A percentile compares a stretch with the other conserved stretches of the same genome.
phyloP scores from a whole-genome alignment of 1,140 invertebrate species.

The Drosophila melanica region DNA sequence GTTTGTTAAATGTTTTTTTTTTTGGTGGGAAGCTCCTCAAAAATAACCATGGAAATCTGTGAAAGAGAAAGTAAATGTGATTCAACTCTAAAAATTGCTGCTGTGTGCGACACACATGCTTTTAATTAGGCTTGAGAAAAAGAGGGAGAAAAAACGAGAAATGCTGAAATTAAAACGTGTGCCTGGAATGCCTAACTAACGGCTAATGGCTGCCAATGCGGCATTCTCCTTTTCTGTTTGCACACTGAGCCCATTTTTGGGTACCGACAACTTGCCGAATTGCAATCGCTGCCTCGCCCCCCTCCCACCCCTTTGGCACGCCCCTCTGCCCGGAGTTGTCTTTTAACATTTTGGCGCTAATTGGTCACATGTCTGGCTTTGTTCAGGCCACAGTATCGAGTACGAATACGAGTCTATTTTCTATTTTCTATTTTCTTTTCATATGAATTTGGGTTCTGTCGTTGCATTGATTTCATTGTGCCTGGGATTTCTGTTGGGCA shows the following conservation, averaged over 20 bases:
- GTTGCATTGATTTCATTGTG: constrained; percentile 31
- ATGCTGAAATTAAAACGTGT: constrained; percentile 40
- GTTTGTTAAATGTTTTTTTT: constrained; percentile 4
- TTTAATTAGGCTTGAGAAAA: constrained; percentile 45
- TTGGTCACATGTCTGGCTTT: constrained; percentile 52
- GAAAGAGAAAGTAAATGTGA: constrained; percentile 13
- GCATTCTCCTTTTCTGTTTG: constrained; percentile 33
- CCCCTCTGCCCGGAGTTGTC: background rate
- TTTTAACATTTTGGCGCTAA: constrained; percentile 38
- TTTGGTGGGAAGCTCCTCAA: constrained; percentile 24
- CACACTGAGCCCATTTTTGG: constrained; percentile 26
- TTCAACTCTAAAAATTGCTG: constrained; percentile 14
- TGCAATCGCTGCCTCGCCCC: constrained; percentile 1
- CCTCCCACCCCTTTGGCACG: background rate
- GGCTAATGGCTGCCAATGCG: constrained; percentile 42
- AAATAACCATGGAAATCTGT: constrained; percentile 32
- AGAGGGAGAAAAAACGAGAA: constrained; percentile 9
- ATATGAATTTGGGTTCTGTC: constrained; percentile 3
- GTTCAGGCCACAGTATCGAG: constrained; percentile 16
- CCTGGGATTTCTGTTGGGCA: constrained; percentile 12
- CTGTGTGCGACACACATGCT: constrained; percentile 21
- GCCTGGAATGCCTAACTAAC: constrained; percentile 41
- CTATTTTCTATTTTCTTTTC: constrained; percentile 37
- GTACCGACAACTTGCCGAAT: constrained; percentile 16
- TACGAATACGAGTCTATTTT: constrained; percentile 15